A percentile compares a stretch with the other conserved stretches of the same genome.
Evolutionary conservation across 2,888 invertebrate genomes (phyloP).

Genomic region (Lasiommata megera): DNA sequence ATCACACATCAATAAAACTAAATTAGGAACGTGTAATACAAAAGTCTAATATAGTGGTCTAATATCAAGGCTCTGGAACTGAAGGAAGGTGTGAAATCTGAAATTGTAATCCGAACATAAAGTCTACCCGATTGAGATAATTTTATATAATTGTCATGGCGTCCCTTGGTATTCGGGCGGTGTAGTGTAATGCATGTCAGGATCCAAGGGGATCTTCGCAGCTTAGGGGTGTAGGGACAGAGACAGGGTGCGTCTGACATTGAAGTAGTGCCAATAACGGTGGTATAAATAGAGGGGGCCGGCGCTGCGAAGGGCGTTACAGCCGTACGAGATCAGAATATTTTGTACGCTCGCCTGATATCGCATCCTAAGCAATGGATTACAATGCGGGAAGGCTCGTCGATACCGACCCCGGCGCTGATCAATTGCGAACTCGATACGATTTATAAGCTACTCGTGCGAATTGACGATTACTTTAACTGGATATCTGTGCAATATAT

Average conservation of each 20-base stretch:
- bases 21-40: too few species aligned
- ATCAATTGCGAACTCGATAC: conserved; percentile 63
- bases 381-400: conserved; percentile 72
- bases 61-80: too few species aligned
- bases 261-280: conserved; percentile 83
- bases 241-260: conserved; percentile 80
- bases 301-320: conserved; percentile 72
- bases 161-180: conserved; percentile 69
- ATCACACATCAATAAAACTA: too few species aligned
- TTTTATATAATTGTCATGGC: conserved; percentile 53
- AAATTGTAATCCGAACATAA: conserved; percentile 71
- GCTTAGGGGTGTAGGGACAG: conserved; percentile 62
- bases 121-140: conserved; percentile 75
- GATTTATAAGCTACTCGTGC: conserved; percentile 56
- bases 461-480: conserved; percentile 34
- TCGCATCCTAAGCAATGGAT: conserved; percentile 73
- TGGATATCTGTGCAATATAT: conserved; percentile 22
- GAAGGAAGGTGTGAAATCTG: conserved; percentile 57
- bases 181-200: conserved; percentile 73
- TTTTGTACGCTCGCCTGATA: conserved; percentile 64
- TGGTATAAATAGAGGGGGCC: conserved; percentile 79
- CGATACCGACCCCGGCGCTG: conserved; percentile 59
- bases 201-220: conserved; percentile 54
- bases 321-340: conserved; percentile 79
- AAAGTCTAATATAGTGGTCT: too few species aligned